Base-by-base conservation (phyloP, 2,797 vertebrate genomes). In the Scolopax bukidnonensis region DNA sequence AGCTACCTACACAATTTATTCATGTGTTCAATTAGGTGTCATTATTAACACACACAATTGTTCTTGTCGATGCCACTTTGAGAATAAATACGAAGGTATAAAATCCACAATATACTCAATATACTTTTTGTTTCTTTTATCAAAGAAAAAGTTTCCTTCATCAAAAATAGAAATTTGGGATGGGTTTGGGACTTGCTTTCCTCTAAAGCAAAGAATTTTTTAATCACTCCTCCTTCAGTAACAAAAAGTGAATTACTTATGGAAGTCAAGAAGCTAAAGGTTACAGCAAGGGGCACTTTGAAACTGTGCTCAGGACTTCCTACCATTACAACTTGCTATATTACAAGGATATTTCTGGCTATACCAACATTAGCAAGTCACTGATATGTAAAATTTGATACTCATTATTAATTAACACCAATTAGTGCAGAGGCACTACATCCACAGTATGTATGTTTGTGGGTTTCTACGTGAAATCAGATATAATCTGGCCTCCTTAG, bases 371-470 rank as follows among this genome's bases (percentile, higher is more conserved):
- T 2, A 84, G 28, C 28, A 79, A 82, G 50, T 20, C 4, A 1
- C 17, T 41, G 14, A 75, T 1, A 53, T 2, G 11, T 16, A 60
- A 32, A 57, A 82, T 15, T 9, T 65, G 41, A 43, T 43, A 43
- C 41, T 43, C 17, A 43, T 43, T 41, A 41, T 41, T 41, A 41
- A 61, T 65, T 54, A 90, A 68, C 3, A 67, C 16, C 6, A 3
- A 40, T 27, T 10, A 65, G 8, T 11, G 16, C 41, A 90, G n/a
- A 75, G 10, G 3, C 7, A 3, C 0, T 11, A 10, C 12, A 47
- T 2, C 54, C 43, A 81, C 13, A 41, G 9, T 5, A 20, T 1
- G 1, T 9, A 45, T 3, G 5, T 64, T 68, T 12, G 5, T 10
- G 19, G 4, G 7, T 18, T 67, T 85, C 43, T 60, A 53, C 43